Evolutionary conservation across 2,888 invertebrate species (phyloP), one percentile per base, ranked within the genome.

Genomic region (Eilema caniola): DNA sequence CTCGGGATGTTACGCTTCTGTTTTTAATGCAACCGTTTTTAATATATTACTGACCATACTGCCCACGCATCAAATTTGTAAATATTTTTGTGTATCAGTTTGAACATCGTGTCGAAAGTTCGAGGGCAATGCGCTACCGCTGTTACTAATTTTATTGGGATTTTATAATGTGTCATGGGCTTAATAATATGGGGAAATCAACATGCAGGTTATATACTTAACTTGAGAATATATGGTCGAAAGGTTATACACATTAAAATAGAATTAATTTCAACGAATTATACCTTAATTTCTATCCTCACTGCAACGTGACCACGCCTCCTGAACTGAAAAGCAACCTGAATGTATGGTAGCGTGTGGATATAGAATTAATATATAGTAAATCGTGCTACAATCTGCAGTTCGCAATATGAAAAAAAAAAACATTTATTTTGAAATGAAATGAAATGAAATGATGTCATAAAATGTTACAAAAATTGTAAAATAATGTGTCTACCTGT

Each of bases 1-100:
- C 33, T 73, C 63, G 59, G 65, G 62, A 37, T 75, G 73, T 64
- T 72, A 76, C 75, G 80, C 80, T 81, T 80, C 82, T 80, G 80
- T 79, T 76, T 76, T 76, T 79, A 80, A 79, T 79, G 74, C 72
- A 76, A 69, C 67, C 77, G 67, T 72, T 33, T 47, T 72, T 75
- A 76, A 77, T 82, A 79, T 78, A 78, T 78, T 71, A 63, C 56
- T 71, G 70, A 76, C 31, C n/a, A 66, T 28, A 62, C 74, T 75
- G 67, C 82, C 82, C 78, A 81, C 81, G 72, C 64, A 65, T 53
- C 63, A 67, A 72, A 76, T 80, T 80, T 68, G 68, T 72, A 31
- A 72, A 68, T 68, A 59, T 69, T 73, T 80, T 73, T 72, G 74
- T 74, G 53, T 72, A 76, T 75, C 71, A 64, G 65, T 66, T 73